Percentiles rank a stretch among this genome's conserved stretches.
phyloP scores from a whole-genome alignment of 2,113 vertebrate species.

The Aplodontia rufa region DNA sequence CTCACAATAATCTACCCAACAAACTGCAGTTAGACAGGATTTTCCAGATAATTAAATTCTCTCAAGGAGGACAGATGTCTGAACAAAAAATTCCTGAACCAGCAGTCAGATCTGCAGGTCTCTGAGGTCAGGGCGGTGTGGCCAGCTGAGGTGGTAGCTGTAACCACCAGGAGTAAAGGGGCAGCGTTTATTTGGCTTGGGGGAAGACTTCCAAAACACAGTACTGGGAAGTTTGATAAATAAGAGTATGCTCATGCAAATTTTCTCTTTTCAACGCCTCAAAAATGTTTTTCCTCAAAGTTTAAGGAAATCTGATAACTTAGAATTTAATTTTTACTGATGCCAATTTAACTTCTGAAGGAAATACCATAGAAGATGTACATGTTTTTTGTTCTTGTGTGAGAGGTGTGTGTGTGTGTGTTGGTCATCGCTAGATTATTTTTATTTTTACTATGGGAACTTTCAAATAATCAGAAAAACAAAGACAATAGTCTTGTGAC shows the following conservation, averaged over 20 bases:
- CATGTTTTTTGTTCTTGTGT: background rate
- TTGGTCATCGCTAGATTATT: background rate
- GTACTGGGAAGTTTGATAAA: background rate
- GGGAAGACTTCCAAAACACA: background rate
- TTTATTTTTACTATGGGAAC: constrained; percentile 42
- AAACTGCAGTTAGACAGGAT: constrained; percentile 9
- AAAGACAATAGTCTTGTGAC: background rate
- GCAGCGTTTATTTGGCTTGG: background rate
- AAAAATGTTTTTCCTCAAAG: constrained; percentile 9
- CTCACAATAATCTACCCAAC: background rate
- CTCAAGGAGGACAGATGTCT: constrained; percentile 26
- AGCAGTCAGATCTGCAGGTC: background rate
- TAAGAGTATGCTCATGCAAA: background rate
- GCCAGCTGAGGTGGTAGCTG: background rate
- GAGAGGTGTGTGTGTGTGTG: background rate
- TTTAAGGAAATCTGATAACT: constrained; percentile 44
- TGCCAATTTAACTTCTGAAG: constrained; percentile 13
- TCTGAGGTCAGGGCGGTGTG: background rate
- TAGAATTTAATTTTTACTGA: constrained; percentile 33
- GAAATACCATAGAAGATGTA: background rate
- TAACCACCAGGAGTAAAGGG: background rate
- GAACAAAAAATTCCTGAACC: constrained; percentile 25
- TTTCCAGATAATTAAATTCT: constrained; percentile 54
- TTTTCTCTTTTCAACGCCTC: background rate
- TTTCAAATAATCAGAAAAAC: constrained; percentile 42